Evolutionary conservation across 2,113 vertebrate genomes (phyloP), one percentile per base, ranked within the genome.

Genomic region (Catharus bicknelli): DNA sequence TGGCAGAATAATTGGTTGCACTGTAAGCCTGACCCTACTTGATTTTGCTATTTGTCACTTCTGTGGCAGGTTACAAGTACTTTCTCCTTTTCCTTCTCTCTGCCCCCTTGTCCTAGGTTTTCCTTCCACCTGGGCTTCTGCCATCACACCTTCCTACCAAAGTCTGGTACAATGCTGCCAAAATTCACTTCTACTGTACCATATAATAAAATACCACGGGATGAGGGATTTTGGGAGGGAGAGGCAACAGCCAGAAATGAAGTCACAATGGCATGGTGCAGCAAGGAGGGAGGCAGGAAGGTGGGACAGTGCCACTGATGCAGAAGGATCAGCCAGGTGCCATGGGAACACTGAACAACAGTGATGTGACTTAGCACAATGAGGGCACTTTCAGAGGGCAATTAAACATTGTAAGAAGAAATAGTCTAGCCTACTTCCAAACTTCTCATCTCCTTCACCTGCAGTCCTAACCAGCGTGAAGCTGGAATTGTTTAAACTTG

Each of bases 1-100:
- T 79, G 63, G 43, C 78, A 96, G 78, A 74, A 84, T 87, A 88
- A 94, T 6, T 79, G 83, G 73, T 83, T 68, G 50, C 32, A 72
- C 67, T 47, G 16, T 48, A 77, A 75, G 53, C 43, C 59, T 53
- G 66, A 36, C 47, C 53, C 43, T 30, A 50, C 67, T 79, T 64
- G 40, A 85, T 75, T 67, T 86, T 88, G 58, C 40, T 88, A 74
- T 64, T 40, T 57, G 58, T 85, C 84, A 61, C 54, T 66, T 48
- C 64, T 27, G 20, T 74, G 48, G 76, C 69, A 82, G 63, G 43
- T 48, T 70, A 32, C 48, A 62, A 79, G 77, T 88, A 57, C 13
- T 64, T 61, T 79, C 64, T 45, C 27, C 26, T 38, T 67, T 68
- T 36, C 25, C 25, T 50, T 45, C 53, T 70, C 43, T 55, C 61